Conservation (phyloP, 2,113 vertebrate genomes). For the Podarcis raffonei region DNA sequence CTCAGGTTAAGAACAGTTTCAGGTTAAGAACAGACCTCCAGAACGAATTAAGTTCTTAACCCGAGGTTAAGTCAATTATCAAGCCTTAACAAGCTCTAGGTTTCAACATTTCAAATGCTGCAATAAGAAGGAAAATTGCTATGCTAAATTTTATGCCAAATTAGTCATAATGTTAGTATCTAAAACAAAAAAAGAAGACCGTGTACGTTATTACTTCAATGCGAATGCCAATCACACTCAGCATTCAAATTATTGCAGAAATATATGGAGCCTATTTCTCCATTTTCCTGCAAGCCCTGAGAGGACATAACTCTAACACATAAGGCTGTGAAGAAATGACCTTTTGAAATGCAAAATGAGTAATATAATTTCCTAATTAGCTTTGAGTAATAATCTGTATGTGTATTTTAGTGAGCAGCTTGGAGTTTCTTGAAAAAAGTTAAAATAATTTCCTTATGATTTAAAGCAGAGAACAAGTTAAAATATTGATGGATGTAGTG, state of each 20-base stretch:
- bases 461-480: background rate
- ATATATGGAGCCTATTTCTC: background rate
- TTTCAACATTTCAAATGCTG: slow-evolving; percentile 5
- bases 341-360: background rate
- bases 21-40: too few species aligned
- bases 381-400: slow-evolving; percentile 1
- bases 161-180: slow-evolving; percentile 26
- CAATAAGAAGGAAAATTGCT: slow-evolving; percentile 26
- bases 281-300: background rate
- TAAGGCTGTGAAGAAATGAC: background rate
- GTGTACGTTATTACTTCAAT: slow-evolving; percentile 18
- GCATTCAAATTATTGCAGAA: slow-evolving; percentile 5
- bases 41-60: too few species aligned
- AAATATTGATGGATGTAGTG: background rate
- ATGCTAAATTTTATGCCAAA: slow-evolving; percentile 33
- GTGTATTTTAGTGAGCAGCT: background rate
- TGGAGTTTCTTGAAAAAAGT: slow-evolving; percentile 26
- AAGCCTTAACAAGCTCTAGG: background rate
- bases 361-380: slow-evolving; percentile 14
- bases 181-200: background rate
- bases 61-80: background rate
- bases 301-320: background rate
- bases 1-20: too few species aligned
- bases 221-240: background rate
- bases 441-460: slow-evolving; percentile 25